Percentiles rank a stretch among this genome's conserved stretches.
phyloP scores from a whole-genome alignment of 2,797 vertebrate genomes.

The Gouania willdenowi region DNA sequence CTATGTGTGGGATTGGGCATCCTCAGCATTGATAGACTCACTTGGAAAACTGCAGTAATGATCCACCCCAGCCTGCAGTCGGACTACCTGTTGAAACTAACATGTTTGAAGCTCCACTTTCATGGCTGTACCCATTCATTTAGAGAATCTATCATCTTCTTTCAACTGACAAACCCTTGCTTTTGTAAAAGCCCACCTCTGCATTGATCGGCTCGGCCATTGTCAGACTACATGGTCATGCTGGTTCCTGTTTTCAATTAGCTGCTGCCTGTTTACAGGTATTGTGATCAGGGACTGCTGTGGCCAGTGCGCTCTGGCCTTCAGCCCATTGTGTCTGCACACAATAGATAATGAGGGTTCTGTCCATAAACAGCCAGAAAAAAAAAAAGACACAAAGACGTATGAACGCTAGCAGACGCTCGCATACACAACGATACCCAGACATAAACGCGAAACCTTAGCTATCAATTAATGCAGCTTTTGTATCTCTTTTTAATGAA shows the following conservation, averaged over 20 bases:
- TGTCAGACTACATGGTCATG: slow-evolving; percentile 79
- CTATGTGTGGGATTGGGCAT: not conserved
- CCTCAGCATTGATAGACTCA: not conserved
- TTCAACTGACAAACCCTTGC: slow-evolving; percentile 73
- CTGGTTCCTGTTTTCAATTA: slow-evolving; percentile 85
- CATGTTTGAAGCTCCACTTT: slow-evolving; percentile 11
- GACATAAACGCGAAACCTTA: slow-evolving; percentile 25
- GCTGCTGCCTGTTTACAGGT: slow-evolving; percentile 80
- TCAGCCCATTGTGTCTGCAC: slow-evolving; percentile 79
- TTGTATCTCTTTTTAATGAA: no score
- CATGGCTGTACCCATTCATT: slow-evolving; percentile 17
- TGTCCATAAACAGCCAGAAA: slow-evolving; percentile 80
- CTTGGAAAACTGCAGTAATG: not conserved
- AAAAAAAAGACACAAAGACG: slow-evolving; percentile 74
- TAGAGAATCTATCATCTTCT: slow-evolving; percentile 65
- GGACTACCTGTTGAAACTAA: slow-evolving; percentile 9
- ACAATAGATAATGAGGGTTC: slow-evolving; percentile 95
- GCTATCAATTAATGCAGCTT: no score
- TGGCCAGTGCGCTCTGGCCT: slow-evolving; percentile 70
- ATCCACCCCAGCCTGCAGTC: slow-evolving; percentile 24
- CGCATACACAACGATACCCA: slow-evolving; percentile 33
- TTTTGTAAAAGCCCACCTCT: slow-evolving; percentile 47
- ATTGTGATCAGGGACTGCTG: slow-evolving; percentile 72
- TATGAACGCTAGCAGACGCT: slow-evolving; percentile 57
- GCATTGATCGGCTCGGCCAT: slow-evolving; percentile 83